A percentile compares a stretch with the other conserved stretches of the same genome.
phyloP scores from a whole-genome alignment of 2,888 invertebrate genomes.

The Ramazzottius varieornatus region DNA sequence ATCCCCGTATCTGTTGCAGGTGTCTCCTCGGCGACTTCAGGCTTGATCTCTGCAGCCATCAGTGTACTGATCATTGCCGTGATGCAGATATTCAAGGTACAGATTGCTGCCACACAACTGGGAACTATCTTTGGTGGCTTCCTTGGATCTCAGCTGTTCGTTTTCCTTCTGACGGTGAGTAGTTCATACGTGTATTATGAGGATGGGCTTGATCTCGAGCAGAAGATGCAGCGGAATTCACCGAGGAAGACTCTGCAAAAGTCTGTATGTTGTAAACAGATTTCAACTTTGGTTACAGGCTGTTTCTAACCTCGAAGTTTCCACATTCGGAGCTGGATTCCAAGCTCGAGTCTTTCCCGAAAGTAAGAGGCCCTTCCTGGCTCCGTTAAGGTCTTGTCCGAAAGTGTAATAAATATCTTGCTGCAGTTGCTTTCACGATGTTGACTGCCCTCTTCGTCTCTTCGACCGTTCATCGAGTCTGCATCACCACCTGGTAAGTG shows the following conservation, averaged over 20 bases:
- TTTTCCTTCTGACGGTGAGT: constrained; percentile 24
- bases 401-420: no score
- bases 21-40: constrained; percentile 4
- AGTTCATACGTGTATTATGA: constrained; percentile 7
- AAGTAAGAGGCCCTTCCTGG: constrained; percentile 15
- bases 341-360: constrained; percentile 24
- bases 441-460: constrained; percentile 22
- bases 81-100: constrained; percentile 23
- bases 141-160: constrained; percentile 22
- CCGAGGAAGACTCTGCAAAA: no score
- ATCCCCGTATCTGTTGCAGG: no score
- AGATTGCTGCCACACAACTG: constrained; percentile 20
- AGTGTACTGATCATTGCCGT: constrained; percentile 21
- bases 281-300: constrained; percentile 17
- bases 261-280: no score
- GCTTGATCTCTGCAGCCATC: constrained; percentile 9
- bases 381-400: no score
- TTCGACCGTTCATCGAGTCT: constrained; percentile 24
- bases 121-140: constrained; percentile 24
- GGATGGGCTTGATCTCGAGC: no score
- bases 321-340: constrained; percentile 21
- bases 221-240: no score
- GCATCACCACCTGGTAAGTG: constrained; percentile 25
- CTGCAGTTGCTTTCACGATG: constrained; percentile 17
- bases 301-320: constrained; percentile 21